A percentile compares a stretch with the other conserved stretches of the same genome.
Conservation (phyloP, 2,113 vertebrate species). For the Jaculus jaculus region DNA sequence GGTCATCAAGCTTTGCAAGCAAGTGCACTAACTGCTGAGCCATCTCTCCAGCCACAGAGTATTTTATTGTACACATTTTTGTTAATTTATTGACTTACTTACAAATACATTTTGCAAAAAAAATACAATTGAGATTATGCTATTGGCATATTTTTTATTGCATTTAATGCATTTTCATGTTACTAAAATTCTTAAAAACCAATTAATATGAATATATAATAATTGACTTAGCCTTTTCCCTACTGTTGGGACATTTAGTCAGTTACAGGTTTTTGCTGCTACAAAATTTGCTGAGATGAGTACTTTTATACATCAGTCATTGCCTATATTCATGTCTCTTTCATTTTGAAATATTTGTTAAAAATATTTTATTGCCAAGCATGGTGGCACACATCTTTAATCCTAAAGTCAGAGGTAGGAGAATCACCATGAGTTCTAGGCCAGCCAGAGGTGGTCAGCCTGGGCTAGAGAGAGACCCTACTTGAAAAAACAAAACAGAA, state of each 20-base stretch:
- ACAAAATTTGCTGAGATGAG: slow-evolving; percentile 3
- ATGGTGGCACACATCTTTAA: no score
- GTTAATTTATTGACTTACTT: not conserved
- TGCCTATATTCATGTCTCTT: slow-evolving; percentile 32
- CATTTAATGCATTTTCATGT: not conserved
- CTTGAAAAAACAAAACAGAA: no score
- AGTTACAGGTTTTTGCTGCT: not conserved
- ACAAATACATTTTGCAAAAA: slow-evolving; percentile 17
- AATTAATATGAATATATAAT: not conserved
- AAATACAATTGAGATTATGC: not conserved
- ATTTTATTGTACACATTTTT: slow-evolving; percentile 8
- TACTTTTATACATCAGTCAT: slow-evolving; percentile 1
- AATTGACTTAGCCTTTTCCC: not conserved
- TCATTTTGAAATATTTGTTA: slow-evolving; percentile 44
- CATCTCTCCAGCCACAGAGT: not conserved
- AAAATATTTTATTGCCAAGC: not conserved
- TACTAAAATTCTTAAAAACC: slow-evolving; percentile 31
- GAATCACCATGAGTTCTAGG: no score
- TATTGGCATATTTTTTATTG: slow-evolving; percentile 37
- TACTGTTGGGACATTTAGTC: not conserved
- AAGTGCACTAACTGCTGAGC: no score
- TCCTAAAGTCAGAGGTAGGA: no score
- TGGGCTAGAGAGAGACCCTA: no score
- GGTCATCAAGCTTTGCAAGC: no score
- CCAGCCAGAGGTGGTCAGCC: no score